A percentile compares a stretch with the other conserved stretches of the same genome.
These are phyloP conservation scores for Leptinotarsa peninsularis DNA, from an alignment of 2,888 invertebrate genomes.

Conservation along the genomic window DNA sequence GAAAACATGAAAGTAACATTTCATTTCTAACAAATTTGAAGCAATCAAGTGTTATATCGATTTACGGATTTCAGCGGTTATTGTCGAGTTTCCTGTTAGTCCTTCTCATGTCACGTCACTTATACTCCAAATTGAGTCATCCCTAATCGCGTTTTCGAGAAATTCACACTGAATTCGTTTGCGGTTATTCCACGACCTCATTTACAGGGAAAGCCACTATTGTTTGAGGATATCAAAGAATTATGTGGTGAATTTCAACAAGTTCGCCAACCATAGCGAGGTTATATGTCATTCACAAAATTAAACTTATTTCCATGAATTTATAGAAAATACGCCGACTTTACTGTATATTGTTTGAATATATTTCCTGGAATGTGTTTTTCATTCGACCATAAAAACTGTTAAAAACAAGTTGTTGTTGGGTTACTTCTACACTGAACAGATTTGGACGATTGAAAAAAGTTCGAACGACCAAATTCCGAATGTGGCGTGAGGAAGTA, in stretches of 20 bases:
- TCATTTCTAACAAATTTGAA: background rate
- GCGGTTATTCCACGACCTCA: background rate
- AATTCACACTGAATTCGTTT: background rate
- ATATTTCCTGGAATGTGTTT: too few relatives aligned
- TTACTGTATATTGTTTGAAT: too few relatives aligned
- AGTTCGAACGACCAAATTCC: too few relatives aligned
- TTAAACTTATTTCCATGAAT: too few relatives aligned
- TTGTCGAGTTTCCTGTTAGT: background rate
- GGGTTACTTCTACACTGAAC: too few relatives aligned
- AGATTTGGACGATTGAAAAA: too few relatives aligned
- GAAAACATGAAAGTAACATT: background rate
- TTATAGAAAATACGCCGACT: too few relatives aligned
- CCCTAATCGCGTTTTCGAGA: conserved; percentile 1
- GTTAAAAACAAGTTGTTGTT: too few relatives aligned
- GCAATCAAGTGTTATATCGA: background rate
- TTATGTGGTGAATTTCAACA: background rate
- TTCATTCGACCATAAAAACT: too few relatives aligned
- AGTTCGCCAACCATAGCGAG: background rate
- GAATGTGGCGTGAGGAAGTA: too few relatives aligned
- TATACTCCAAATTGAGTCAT: conserved; percentile 1
- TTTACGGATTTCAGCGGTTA: background rate
- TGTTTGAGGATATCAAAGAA: background rate
- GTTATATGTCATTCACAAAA: too few relatives aligned
- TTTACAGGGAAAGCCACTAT: background rate
- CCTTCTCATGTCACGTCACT: background rate